Evolutionary conservation across 1,140 invertebrate genomes (phyloP), one percentile per base, ranked within the genome.

Genomic region (Cotesia typhae): DNA sequence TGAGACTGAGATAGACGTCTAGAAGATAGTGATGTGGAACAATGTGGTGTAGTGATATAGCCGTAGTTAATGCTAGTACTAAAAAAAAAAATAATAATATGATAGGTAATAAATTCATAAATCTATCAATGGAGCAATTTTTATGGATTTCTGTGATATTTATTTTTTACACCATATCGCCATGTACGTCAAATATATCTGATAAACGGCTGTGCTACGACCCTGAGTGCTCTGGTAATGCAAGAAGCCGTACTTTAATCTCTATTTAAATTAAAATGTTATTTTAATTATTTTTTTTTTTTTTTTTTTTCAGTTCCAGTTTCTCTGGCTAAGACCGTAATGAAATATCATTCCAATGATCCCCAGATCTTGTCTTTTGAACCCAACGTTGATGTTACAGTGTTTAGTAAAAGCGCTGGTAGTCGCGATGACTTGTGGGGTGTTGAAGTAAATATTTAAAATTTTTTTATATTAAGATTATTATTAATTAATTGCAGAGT

Each of bases 331-430:
- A 91, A 81, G 81, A 91, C 92, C 3, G 78, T 90, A 47, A 70
- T 91, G 59, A 82, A 63, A 20, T 94, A 93, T 82, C 75, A 68
- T 47, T 87, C 89, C 71, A 88, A 84, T 17, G 90, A 91, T 68
- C 80, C 85, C 20, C 87, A 89, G 20, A 85, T 92, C 67, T 83
- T 95, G 38, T 89, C 91, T 36, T 94, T 93, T 83, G 84, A 84
- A 38, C 79, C 78, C 10, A 91, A 92, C 81, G 78, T 84, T n/a
- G 85, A 91, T 3, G 90, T 93, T 1, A 88, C 81, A 67, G 88
- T 95, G 72, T 91, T 87, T 72, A 94, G 93, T 81, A 94, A 94
- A 85, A 89, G 90, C 74, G 91, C 91, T 79, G 92, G 92, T 28
- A 87, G 77, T 3, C 89, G 91, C 75, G 79, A 77, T 5, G 90